Conservation (phyloP, 1,140 invertebrate species). For the Hylaeus volcanicus region DNA sequence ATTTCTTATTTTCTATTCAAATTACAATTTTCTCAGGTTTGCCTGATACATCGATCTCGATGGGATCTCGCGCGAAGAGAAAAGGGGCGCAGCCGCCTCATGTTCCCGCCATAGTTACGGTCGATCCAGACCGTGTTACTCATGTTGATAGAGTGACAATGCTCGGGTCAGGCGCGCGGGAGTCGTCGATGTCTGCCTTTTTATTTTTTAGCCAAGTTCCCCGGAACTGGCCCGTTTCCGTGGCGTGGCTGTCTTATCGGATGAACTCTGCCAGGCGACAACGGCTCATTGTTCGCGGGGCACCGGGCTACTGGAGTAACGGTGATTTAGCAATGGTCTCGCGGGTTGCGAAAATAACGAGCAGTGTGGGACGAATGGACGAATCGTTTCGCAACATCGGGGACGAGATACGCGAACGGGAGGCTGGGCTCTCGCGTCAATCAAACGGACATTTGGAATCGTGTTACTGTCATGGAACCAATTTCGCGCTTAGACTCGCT, state of each 20-base stretch:
- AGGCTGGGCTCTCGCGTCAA: not conserved
- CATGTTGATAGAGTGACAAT: constrained; percentile 34
- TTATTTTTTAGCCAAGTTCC: constrained; percentile 8
- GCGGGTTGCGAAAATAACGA: constrained; percentile 9
- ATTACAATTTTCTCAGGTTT: too few species aligned
- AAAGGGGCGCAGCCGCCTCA: not conserved
- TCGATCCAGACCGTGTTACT: not conserved
- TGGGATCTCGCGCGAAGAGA: constrained; percentile 4
- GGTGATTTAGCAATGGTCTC: constrained; percentile 8
- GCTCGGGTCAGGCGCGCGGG: not conserved
- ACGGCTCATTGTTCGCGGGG: constrained; percentile 38
- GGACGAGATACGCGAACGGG: constrained; percentile 3
- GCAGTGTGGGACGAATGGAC: constrained; percentile 32
- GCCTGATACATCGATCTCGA: not conserved
- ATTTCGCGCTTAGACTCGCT: not conserved
- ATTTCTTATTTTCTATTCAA: too few species aligned
- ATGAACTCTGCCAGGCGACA: constrained; percentile 29
- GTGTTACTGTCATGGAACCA: not conserved
- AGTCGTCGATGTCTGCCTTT: constrained; percentile 29
- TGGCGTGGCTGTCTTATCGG: constrained; percentile 24
- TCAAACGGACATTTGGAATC: not conserved
- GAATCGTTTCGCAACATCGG: constrained; percentile 31
- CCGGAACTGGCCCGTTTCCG: not conserved
- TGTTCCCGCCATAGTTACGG: constrained; percentile 18
- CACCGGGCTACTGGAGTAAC: not conserved